Conservation (phyloP, 92 coral and sea anemone species). For the Montipora capitata region DNA sequence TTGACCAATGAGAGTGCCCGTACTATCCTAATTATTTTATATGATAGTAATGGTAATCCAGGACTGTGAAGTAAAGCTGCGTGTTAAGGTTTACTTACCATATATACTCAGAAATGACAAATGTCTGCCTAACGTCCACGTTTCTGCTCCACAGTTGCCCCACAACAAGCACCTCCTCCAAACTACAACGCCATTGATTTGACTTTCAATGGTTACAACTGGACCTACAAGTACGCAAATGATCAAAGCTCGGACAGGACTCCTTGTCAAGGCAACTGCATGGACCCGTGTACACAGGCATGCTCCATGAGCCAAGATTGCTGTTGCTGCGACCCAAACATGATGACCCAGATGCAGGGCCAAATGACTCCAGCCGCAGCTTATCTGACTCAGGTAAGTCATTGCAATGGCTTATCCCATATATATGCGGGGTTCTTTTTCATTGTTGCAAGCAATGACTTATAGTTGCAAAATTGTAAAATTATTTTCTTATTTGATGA, state of each 20-base stretch:
- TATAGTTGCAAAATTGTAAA: too few relatives aligned
- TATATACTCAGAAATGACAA: too few relatives aligned
- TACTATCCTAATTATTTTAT: too few relatives aligned
- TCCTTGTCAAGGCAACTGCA: conserved; percentile 88
- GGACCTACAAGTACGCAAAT: conserved; percentile 67
- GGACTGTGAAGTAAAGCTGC: too few relatives aligned
- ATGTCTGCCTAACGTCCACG: too few relatives aligned
- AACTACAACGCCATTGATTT: conserved; percentile 71
- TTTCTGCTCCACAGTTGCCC: not conserved
- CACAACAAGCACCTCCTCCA: conserved; percentile 9
- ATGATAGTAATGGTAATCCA: too few relatives aligned
- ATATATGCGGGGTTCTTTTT: too few relatives aligned
- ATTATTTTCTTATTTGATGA: too few relatives aligned
- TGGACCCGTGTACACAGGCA: conserved; percentile 79
- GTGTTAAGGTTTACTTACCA: too few relatives aligned
- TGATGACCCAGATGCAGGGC: conserved; percentile 49
- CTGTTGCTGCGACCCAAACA: conserved; percentile 82
- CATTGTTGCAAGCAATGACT: too few relatives aligned
- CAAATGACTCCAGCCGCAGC: conserved; percentile 38
- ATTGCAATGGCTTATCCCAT: not conserved
- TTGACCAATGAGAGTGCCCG: too few relatives aligned
- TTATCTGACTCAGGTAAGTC: conserved; percentile 33
- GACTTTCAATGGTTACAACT: conserved; percentile 65
- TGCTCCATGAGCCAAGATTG: conserved; percentile 83
- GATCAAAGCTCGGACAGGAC: conserved; percentile 58